Conservation (phyloP, 2,888 invertebrate species). For the Mythimna pallens region DNA sequence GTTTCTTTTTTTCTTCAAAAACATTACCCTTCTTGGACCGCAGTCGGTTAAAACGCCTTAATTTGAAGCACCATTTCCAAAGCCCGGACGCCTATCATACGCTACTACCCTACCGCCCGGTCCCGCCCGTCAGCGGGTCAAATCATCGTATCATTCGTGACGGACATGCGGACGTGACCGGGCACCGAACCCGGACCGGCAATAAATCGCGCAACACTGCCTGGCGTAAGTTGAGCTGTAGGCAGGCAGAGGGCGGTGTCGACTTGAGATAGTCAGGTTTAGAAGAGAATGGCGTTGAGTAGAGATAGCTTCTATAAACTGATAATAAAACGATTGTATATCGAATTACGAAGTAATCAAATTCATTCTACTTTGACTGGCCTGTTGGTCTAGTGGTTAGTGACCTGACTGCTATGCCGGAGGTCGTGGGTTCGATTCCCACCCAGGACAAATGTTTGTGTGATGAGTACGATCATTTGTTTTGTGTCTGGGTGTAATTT, state of each 20-base stretch:
- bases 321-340: not conserved
- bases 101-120: slow-evolving; percentile 35
- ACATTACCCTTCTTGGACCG: not conserved
- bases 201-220: slow-evolving; percentile 82
- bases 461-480: no score
- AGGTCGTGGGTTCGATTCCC: no score
- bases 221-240: slow-evolving; percentile 65
- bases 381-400: no score
- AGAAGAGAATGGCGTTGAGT: no score
- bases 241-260: not conserved
- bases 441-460: no score
- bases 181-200: slow-evolving; percentile 80
- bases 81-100: slow-evolving; percentile 14
- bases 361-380: no score
- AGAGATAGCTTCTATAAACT: no score
- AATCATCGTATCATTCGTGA: slow-evolving; percentile 87
- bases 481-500: no score
- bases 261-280: not conserved
- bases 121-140: slow-evolving; percentile 82
- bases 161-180: slow-evolving; percentile 87
- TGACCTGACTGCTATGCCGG: no score
- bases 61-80: not conserved
- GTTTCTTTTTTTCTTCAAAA: not conserved
- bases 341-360: no score
- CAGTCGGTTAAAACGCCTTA: not conserved